These are phyloP conservation scores for Halcyon leucocephala DNA, from an alignment of 2,797 vertebrate species.

Conservation along the genomic window DNA sequence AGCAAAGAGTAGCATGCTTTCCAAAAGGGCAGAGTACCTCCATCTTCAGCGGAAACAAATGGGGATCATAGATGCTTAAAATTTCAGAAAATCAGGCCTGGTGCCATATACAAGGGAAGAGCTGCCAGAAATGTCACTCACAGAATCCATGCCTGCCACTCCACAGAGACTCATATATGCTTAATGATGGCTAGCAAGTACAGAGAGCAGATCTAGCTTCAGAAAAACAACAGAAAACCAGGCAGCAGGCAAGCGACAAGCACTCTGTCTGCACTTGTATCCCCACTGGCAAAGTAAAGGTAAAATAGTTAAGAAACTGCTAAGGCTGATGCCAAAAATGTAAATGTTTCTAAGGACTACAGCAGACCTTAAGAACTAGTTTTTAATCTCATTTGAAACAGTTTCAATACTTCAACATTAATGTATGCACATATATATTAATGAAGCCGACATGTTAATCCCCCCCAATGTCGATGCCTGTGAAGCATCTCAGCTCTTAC, in stretches of 20 bases:
- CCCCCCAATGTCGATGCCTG: slow-evolving; percentile 73
- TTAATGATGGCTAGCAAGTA: slow-evolving; percentile 66
- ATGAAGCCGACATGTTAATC: slow-evolving; percentile 81
- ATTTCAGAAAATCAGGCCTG: slow-evolving; percentile 61
- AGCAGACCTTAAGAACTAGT: slow-evolving; percentile 50
- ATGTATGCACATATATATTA: slow-evolving; percentile 89
- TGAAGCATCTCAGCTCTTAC: slow-evolving; percentile 83
- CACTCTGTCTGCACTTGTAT: slow-evolving; percentile 45
- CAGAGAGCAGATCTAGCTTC: slow-evolving; percentile 56
- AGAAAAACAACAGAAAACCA: slow-evolving; percentile 62
- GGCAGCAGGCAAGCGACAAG: slow-evolving; percentile 45
- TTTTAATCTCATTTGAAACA: slow-evolving; percentile 63
- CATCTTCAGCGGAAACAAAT: slow-evolving; percentile 36
- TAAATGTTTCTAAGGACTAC: slow-evolving; percentile 37
- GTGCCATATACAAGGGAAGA: slow-evolving; percentile 24
- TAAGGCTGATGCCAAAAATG: slow-evolving; percentile 24
- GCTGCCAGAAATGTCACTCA: slow-evolving; percentile 67
- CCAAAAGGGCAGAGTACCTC: slow-evolving; percentile 42
- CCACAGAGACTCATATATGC: slow-evolving; percentile 49
- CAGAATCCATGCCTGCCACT: slow-evolving; percentile 53
- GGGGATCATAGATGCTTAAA: slow-evolving; percentile 46
- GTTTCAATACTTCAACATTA: slow-evolving; percentile 78
- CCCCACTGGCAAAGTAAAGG: slow-evolving; percentile 53
- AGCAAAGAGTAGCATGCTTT: slow-evolving; percentile 16
- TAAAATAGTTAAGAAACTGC: slow-evolving; percentile 27